phyloP scores from a whole-genome alignment of 1,140 invertebrate genomes.

The Hycleus cichorii region DNA sequence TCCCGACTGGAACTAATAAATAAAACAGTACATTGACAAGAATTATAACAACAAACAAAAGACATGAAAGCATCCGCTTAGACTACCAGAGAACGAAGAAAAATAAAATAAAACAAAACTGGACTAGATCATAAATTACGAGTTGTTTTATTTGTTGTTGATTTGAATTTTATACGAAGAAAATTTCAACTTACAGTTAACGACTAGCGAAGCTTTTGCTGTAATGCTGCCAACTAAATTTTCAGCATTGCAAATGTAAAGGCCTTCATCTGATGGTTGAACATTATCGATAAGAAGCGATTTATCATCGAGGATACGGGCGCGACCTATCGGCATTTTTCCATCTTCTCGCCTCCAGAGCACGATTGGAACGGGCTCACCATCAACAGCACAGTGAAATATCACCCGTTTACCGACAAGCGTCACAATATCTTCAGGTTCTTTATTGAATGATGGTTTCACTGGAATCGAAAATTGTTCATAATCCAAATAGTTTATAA shows the following conservation, averaged over 20 bases:
- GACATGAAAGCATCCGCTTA: too few species aligned
- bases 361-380: slow-evolving; percentile 81
- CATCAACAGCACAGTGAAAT: slow-evolving; percentile 83
- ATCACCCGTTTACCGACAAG: slow-evolving; percentile 71
- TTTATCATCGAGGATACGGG: slow-evolving; percentile 66
- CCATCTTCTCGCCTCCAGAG: slow-evolving; percentile 84
- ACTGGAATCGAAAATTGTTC: slow-evolving; percentile 52
- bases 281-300: slow-evolving; percentile 68
- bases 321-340: slow-evolving; percentile 68
- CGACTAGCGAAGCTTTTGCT: slow-evolving; percentile 63
- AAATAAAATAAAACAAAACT: too few species aligned
- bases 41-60: too few species aligned
- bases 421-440: slow-evolving; percentile 77
- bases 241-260: slow-evolving; percentile 74
- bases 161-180: too few species aligned
- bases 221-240: slow-evolving; percentile 70
- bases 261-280: slow-evolving; percentile 67
- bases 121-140: too few species aligned
- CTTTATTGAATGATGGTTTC: slow-evolving; percentile 79
- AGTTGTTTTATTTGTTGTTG: too few species aligned
- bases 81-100: too few species aligned
- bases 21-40: too few species aligned
- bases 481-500: not conserved
- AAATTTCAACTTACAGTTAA: slow-evolving; percentile 59
- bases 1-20: too few species aligned